Percentiles rank a stretch among this genome's conserved stretches.
These are phyloP conservation scores for Baryphthengus martii DNA, from an alignment of 2,113 vertebrate species.

Conservation along the genomic window DNA sequence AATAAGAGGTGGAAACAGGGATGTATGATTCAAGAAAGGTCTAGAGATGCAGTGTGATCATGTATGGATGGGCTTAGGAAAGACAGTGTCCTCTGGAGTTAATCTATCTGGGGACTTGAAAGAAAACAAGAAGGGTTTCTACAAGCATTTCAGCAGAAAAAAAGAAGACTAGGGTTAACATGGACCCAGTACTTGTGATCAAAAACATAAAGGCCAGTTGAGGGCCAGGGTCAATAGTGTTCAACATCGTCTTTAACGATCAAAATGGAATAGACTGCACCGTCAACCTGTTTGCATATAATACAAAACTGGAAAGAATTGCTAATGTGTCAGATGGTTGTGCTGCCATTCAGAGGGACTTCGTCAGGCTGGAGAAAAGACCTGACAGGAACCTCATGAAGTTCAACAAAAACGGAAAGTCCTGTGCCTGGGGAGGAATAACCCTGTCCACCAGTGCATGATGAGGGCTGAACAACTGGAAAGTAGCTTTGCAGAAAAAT, in stretches of 20 bases:
- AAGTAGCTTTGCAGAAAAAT: background rate
- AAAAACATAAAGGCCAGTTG: background rate
- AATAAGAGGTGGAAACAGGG: background rate
- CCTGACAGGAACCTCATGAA: background rate
- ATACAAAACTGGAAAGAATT: background rate
- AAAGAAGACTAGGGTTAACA: background rate
- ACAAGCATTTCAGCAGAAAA: background rate
- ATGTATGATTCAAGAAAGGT: background rate
- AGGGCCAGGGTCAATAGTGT: background rate
- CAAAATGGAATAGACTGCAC: background rate
- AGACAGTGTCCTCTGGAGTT: background rate
- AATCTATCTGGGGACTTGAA: background rate
- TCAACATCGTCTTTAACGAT: background rate
- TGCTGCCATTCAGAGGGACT: background rate
- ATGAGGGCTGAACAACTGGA: background rate
- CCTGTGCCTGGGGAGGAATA: background rate
- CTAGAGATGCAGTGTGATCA: background rate
- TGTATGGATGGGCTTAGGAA: background rate
- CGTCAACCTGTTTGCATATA: background rate
- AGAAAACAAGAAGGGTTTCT: background rate
- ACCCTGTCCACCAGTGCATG: background rate
- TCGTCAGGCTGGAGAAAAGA: background rate
- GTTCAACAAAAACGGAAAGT: background rate
- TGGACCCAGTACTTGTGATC: background rate
- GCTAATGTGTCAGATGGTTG: background rate